Evolutionary conservation across 2,888 invertebrate species (phyloP).

Genomic region (Buathra laborator): DNA sequence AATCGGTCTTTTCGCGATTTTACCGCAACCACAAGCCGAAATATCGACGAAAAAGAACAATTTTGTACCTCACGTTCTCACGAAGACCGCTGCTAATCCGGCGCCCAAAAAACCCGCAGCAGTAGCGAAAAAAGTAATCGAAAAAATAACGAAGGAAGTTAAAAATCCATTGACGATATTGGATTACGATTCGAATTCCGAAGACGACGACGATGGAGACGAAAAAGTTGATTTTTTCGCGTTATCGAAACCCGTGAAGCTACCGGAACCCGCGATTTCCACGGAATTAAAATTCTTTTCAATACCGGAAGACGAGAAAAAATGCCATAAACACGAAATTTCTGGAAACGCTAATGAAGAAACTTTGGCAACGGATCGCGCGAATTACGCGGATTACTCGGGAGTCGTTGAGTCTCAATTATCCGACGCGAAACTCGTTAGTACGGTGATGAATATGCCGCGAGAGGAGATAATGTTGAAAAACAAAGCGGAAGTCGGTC

Average conservation of each 20-base stretch:
- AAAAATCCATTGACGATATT: constrained; percentile 64
- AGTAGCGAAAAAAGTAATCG: constrained; percentile 14
- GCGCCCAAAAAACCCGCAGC: constrained; percentile 7
- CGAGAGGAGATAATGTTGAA: constrained; percentile 85
- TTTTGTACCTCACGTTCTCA: constrained; percentile 85
- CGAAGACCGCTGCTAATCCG: constrained; percentile 82
- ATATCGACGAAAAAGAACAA: constrained; percentile 77
- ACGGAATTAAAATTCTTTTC: constrained; percentile 48
- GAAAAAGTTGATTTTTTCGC: constrained; percentile 81
- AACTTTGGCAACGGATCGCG: background rate
- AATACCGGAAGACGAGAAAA: constrained; percentile 31
- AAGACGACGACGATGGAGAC: constrained; percentile 79
- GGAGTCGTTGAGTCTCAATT: constrained; percentile 12
- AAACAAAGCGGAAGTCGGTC: constrained; percentile 84
- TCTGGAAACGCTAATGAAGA: background rate
- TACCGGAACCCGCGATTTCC: constrained; percentile 25
- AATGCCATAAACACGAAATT: too few relatives aligned
- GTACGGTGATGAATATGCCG: constrained; percentile 87
- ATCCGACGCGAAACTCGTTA: constrained; percentile 76
- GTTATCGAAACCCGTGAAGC: constrained; percentile 71
- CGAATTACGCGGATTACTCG: background rate
- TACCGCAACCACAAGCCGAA: constrained; percentile 89
- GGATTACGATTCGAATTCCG: constrained; percentile 81
- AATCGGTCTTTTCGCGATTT: constrained; percentile 89
- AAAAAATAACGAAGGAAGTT: constrained; percentile 70